phyloP scores from a whole-genome alignment of 2,797 vertebrate genomes.

The Loris lydekkerianus region DNA sequence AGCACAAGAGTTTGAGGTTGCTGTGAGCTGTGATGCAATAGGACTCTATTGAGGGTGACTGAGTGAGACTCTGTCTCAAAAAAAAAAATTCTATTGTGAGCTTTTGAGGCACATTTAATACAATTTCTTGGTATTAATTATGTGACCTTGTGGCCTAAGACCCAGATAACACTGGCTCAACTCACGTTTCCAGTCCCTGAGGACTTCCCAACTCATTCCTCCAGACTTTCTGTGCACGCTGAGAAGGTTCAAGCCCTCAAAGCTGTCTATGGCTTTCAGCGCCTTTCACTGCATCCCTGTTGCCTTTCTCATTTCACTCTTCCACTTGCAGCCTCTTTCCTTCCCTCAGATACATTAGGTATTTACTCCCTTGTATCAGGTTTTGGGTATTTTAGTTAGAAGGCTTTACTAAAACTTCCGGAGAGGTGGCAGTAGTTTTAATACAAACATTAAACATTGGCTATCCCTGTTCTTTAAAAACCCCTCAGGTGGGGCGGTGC shows the following conservation, averaged over 20 bases:
- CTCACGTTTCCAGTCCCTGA: background rate
- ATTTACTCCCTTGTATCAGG: background rate
- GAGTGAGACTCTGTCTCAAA: too few species aligned
- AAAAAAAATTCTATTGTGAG: background rate
- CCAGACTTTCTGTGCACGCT: slow-evolving; percentile 11
- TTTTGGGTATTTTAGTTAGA: background rate
- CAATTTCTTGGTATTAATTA: background rate
- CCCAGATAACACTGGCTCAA: background rate
- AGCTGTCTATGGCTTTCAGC: background rate
- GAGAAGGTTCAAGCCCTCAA: background rate
- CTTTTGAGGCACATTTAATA: background rate
- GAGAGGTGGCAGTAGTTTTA: background rate
- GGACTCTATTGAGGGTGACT: too few species aligned
- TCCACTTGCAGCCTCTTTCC: background rate
- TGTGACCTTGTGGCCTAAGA: background rate
- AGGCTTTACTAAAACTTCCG: background rate
- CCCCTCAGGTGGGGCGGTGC: background rate
- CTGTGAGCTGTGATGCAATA: too few species aligned
- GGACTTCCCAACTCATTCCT: slow-evolving; percentile 14
- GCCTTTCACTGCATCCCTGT: background rate
- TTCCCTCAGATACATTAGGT: background rate
- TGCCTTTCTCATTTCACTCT: background rate
- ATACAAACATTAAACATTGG: background rate
- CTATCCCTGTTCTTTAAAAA: slow-evolving; percentile 25
- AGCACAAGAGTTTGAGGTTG: too few species aligned